Base-by-base conservation (phyloP, 2,888 invertebrate genomes). In the Meta bourneti region DNA sequence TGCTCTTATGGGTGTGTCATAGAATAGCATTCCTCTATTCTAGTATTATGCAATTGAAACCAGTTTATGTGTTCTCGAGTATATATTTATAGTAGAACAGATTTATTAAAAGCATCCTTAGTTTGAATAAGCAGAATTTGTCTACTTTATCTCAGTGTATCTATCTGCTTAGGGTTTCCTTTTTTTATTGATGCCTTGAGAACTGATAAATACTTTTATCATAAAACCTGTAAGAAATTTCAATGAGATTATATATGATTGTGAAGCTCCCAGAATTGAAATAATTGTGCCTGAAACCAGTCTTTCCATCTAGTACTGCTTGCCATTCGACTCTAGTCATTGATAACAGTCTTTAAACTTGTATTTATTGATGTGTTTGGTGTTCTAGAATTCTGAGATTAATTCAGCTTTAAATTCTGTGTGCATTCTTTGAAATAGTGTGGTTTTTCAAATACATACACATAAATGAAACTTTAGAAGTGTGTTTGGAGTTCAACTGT, bases 1-100 rank as follows among this genome's bases (percentile, higher is more conserved):
- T 72, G 92, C 92, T 16, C 72, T 92, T 69, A n/a, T 78, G 9
- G 78, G 81, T 77, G 86, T 79, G 11, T 75, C 85, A 70, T 86
- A 89, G 54, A 69, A 70, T 75, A 34, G 19, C n/a, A 52, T 78
- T 75, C 49, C 77, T 77, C n/a, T 52, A 78, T 52, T 49, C 34
- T 11, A 7, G 49, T 4, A 75, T 34, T 48, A 52, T 78, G 19
- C 78, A 78, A 34, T 54, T 61, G 13, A 74, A 75, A 34, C 49
- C 75, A 16, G 61, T 74, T 84, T 19, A 84, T 84, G 54, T 84
- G 84, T 84, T 75, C 61, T 7, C 20, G 54, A 34, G 74, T 20
- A 48, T 74, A 34, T 84, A 75, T 84, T 75, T 84, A 61, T 54
- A 7, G 54, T 83, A 83, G 83, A 71, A 19, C 19, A 34, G 34